Base-by-base conservation (phyloP, 2,113 vertebrate species). In the Hiodon alosoides region DNA sequence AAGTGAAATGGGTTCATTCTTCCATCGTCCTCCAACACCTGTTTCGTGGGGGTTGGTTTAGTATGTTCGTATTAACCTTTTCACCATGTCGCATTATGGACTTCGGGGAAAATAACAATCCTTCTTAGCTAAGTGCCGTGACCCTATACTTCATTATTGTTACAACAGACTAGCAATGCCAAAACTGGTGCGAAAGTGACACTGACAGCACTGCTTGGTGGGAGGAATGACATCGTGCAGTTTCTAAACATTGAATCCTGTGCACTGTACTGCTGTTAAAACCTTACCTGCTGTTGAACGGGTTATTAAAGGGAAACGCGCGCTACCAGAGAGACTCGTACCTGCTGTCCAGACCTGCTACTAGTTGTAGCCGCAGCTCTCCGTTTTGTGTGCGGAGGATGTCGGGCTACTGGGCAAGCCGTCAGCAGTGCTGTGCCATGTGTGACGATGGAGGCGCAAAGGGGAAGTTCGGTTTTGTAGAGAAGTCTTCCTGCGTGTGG, bases 401-500 rank as follows among this genome's bases (percentile, higher is more conserved):
- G 16, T 16, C 46, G 61, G 3, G 61, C 16, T 64, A 31, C 61
- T 5, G 16, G 9, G 17, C 61, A 3, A 31, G 5, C 61, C 9
- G 3, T 17, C n/a, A 31, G 61, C 9, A 31, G 61, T 64, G 9
- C n/a, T 46, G 64, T 66, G 64, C 64, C 64, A 66, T 66, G 64
- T 3, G 64, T 2, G 17, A 11, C 4, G 31, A 11, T 10, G 31
- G 64, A 66, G 8, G 31, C 8, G 46, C 3, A 66, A 47, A 31
- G 11, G 31, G 46, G 11, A 17, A 46, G 7, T 47, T 66, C 9
- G 46, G 61, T 47, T 66, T n/a, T 47, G 13, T 47, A 48, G 31
- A 48, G 8, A n/a, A 66, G 64, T 66, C 64, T 66, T 66, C 31
- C 64, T 66, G 3, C 48, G 64, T 66, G 64, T 66, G 64, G 16